These are phyloP conservation scores for Nylanderia fulva DNA, from an alignment of 1,140 invertebrate species.

Conservation along the genomic window DNA sequence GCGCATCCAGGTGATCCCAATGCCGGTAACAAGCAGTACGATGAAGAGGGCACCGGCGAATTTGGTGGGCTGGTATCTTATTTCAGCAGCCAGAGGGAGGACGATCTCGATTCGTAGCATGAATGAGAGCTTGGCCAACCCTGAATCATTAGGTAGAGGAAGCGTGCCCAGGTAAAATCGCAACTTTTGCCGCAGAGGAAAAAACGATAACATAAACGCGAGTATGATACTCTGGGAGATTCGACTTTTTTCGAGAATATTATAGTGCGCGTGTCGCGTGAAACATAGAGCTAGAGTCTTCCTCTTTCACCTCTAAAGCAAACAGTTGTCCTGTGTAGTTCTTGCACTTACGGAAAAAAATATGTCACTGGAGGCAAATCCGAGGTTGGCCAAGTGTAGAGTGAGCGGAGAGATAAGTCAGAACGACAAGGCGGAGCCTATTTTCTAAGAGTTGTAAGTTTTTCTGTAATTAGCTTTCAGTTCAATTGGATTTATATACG, in stretches of 20 bases:
- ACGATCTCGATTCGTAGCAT: slow-evolving; percentile 89
- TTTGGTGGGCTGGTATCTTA: slow-evolving; percentile 95
- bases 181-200: slow-evolving; percentile 70
- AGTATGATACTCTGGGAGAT: neutral
- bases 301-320: slow-evolving; percentile 73
- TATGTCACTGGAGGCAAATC: slow-evolving; percentile 53
- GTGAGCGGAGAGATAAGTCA: slow-evolving; percentile 26
- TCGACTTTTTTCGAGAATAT: neutral
- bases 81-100: slow-evolving; percentile 93
- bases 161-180: slow-evolving; percentile 51
- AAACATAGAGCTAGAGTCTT: slow-evolving; percentile 68
- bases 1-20: slow-evolving; percentile 39
- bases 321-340: slow-evolving; percentile 64
- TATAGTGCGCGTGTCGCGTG: neutral
- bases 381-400: slow-evolving; percentile 71
- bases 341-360: slow-evolving; percentile 33
- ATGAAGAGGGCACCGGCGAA: slow-evolving; percentile 89
- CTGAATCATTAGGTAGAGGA: slow-evolving; percentile 71
- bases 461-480: slow-evolving; percentile 76
- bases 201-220: neutral
- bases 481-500: slow-evolving; percentile 72
- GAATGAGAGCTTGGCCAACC: slow-evolving; percentile 84
- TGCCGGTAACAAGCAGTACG: slow-evolving; percentile 12
- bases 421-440: slow-evolving; percentile 65
- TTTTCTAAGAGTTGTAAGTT: slow-evolving; percentile 75